Base-by-base conservation (phyloP, 1,140 invertebrate genomes). In the Helicorthomorpha holstii region DNA sequence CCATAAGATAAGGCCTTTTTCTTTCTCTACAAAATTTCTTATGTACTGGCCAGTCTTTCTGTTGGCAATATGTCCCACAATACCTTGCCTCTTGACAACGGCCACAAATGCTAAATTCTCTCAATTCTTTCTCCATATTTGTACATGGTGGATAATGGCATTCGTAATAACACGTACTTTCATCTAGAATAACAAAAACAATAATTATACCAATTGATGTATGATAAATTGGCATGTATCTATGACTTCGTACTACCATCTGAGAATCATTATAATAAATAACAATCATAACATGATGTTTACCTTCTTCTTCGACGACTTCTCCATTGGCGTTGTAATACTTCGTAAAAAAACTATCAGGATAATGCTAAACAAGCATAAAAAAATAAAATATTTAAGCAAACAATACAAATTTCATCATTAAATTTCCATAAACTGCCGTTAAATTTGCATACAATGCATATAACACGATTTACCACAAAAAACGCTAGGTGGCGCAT, bases 61-160 rank as follows among this genome's bases (percentile, higher is more conserved):
- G 71, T 57, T 74, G 73, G 58, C 73, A 74, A 43, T 54, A 62
- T 46, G 66, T 64, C 26, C 73, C 72, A 61, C 73, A 74, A 57
- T 74, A 74, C 48, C 73, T 52, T n/a, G 66, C 64, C 50, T 64
- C 67, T 59, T 75, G 73, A 58, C 74, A 76, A 48, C 73, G 55
- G 3, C 73, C 73, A 64, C 74, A 76, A 58, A 76, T 75, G 56
- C 70, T 73, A 60, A 75, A 76, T 55, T 76, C 70, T 46, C 72
- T 56, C 2, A 74, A 62, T 53, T 74, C 70, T 55, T 66, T 64
- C 57, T 76, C 74, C 58, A 76, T 73, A 25, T 67, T 69, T 4
- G 71, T 72, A 61, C 74, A 76, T 0, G 74, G 73, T 14, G 72
- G 70, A 59, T 73, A 74, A 55, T 74, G 72, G 56, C 74, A 76